Base-by-base conservation (phyloP, 2,888 invertebrate species). In the Unio delphinus region DNA sequence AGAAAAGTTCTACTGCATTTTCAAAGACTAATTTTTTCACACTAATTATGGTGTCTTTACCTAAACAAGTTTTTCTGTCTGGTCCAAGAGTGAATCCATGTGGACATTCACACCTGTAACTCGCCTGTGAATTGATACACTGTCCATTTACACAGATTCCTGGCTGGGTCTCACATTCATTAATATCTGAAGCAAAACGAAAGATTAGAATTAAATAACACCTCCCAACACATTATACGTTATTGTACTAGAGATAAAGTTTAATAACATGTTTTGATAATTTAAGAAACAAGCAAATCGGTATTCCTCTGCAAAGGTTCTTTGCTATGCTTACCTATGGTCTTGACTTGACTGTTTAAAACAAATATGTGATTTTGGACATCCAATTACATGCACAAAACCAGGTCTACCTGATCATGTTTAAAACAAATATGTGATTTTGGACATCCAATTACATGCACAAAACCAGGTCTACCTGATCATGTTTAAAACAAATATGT, bases 81-180 rank as follows among this genome's bases (percentile, higher is more conserved):
- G 93, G 93, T 67, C 94, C 94, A 3, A 95, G 93, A 92, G 94
- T 95, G 88, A 95, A 95, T 55, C 95, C 95, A 79, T 94, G 94
- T 0, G 95, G 95, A 88, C 96, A 96, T 69, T 94, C 92, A 86
- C 96, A 96, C 74, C 94, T 94, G 89, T 95, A 96, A 67, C 94
- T 95, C 65, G 96, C 96, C 6, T 94, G 94, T 15, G 94, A 94
- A 89, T 96, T 96, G 80, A 95, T 91, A 83, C 96, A 96, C 72
- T 94, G 91, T 1, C 95, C 94, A 61, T 95, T 94, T 1, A 94
- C 94, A 90, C 95, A 96, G 3, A 93, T 92, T 56, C 91, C 90
- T 0, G 93, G 93, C 70, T 93, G 93, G 58, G 92, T 92, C 0
- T 92, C 91, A 86, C 96, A 96, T 90, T 96, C 96, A 90, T 96